Evolutionary conservation across 2,113 vertebrate species (phyloP), one percentile per base, ranked within the genome.

Genomic region (Macrotus californicus): DNA sequence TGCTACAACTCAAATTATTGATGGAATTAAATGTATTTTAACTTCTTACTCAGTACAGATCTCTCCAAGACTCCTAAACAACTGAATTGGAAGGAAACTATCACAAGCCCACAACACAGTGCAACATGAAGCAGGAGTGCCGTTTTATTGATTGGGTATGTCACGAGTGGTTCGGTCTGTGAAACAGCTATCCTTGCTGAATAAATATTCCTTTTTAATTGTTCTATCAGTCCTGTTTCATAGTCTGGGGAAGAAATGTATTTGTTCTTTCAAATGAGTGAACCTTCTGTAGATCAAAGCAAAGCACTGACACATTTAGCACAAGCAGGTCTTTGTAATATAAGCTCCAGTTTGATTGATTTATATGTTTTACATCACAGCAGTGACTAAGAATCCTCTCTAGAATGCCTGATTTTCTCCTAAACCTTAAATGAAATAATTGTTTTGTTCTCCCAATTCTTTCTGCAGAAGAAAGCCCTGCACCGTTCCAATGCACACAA

Each of bases 381-480:
- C 59, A 80, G 22, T 86, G 29, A 48, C 24, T 82, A 70, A 88
- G 41, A 93, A 70, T 79, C 41, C 81, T 84, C 7, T 76, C n/a
- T 84, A 80, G 86, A 13, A 70, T 87, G 16, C 70, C 43, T 72
- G 26, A 22, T 80, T 54, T 72, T 85, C 31, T 92, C 26, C 21
- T 92, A 52, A 89, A 64, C 12, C 10, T 94, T 86, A 89, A 87
- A 81, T 93, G 92, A 88, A 95, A 83, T 48, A 66, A 29, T 36
- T 46, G 13, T 11, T 26, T 15, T 84, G 26, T 39, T 46, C 34
- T 93, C 26, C 34, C 7, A 54, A 88, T 87, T 26, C 7, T 76
- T 84, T 95, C 50, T 76, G 39, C 43, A 94, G 24, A 56, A 75
- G 21, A 70, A 94, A 87, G 3, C 39, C 76, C 18, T 34, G 16